Base-by-base conservation (phyloP, 1,140 invertebrate genomes). In the Zaprionus tsacasi region DNA sequence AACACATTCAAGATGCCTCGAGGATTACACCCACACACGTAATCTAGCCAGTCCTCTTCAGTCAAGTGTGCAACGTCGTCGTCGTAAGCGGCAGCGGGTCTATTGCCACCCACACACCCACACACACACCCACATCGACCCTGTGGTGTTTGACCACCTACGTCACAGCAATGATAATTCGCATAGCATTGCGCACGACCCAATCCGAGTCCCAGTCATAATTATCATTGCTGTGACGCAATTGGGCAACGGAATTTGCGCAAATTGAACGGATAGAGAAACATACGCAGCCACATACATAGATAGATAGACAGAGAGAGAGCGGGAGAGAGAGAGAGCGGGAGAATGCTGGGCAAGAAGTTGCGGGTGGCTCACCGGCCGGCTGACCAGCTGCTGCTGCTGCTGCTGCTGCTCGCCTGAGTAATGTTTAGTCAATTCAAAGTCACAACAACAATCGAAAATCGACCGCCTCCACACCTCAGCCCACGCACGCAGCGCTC, bases 201-300 rank as follows among this genome's bases (percentile, higher is more conserved):
- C 66, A 69, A 74, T 48, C 57, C 71, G 65, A 59, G 61, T 59
- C 45, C 59, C 61, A 80, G 67, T 88, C 80, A 83, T 80, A 78
- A 89, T 88, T 89, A 81, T 83, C 65, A 69, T 48, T 48, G 68
- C 63, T 89, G 85, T 88, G 83, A 88, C 83, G 83, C 83, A 88
- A 88, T 80, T 88, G 52, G 67, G 50, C 77, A 60, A 59, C 61
- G 77, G 81, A 88, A 88, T 89, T 83, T 88, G 85, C 83, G 85
- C 74, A 89, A 88, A 83, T 83, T 58, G 78, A 76, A 81, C 82
- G 80, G 64, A 74, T 68, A 76, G 77, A 80, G 73, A 78, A 59
- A 76, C 60, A 71, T 65, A 70, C 67, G 68, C 21, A 52, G 45
- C 40, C 25, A 57, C 40, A 55, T 21, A 35, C 10, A 58, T 50